A percentile compares a stretch with the other conserved stretches of the same genome.
phyloP scores from a whole-genome alignment of 2,888 invertebrate genomes.

The Spicauda simplicius region DNA sequence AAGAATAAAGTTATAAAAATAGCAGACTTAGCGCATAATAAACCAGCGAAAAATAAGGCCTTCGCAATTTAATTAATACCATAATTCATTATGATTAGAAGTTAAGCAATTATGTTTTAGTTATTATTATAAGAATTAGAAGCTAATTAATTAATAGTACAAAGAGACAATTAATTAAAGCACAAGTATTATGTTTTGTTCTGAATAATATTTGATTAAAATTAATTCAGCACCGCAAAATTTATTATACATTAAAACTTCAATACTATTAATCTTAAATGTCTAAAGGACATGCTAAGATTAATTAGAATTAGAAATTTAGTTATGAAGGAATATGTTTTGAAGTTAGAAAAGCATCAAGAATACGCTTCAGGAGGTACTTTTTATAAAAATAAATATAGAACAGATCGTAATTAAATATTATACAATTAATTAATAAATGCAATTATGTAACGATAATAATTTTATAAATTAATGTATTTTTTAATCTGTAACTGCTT shows the following conservation, averaged over 20 bases:
- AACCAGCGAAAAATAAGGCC: neutral
- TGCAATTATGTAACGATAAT: too few relatives aligned
- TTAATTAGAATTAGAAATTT: too few relatives aligned
- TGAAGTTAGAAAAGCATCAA: too few relatives aligned
- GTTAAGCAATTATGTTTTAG: neutral
- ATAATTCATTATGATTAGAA: neutral
- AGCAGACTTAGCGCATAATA: neutral
- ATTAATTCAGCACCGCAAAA: slow-evolving; percentile 3
- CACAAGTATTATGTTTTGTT: neutral
- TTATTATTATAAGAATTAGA: neutral
- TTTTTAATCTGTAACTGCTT: too few relatives aligned
- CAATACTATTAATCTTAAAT: too few relatives aligned
- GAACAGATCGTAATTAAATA: too few relatives aligned
- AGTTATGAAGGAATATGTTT: too few relatives aligned
- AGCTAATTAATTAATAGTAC: neutral
- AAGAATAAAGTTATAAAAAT: neutral
- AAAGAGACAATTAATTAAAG: neutral
- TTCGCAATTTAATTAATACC: neutral
- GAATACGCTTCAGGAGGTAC: too few relatives aligned
- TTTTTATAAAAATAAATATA: too few relatives aligned
- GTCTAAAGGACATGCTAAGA: too few relatives aligned
- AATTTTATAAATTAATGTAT: too few relatives aligned
- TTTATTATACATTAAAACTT: neutral
- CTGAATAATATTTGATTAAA: neutral
- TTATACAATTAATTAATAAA: too few relatives aligned